Percentiles rank a stretch among this genome's conserved stretches.
Conservation (phyloP, 2,888 invertebrate genomes). For the Meteorus colon region DNA sequence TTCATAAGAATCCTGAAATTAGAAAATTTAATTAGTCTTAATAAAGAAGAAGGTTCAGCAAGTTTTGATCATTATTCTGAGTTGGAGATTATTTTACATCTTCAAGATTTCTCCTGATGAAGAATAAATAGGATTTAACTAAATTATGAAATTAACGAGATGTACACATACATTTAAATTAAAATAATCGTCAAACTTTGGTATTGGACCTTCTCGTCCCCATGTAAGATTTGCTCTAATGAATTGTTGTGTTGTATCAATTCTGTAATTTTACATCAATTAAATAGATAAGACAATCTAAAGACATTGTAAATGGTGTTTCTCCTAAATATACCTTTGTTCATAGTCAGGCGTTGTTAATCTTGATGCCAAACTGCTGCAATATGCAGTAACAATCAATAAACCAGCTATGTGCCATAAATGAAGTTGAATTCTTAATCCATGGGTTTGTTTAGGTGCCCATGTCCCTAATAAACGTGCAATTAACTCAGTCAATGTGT, state of each 20-base stretch:
- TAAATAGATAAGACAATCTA: slow-evolving; percentile 11
- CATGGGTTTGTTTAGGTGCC: slow-evolving; percentile 52
- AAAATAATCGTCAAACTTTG: slow-evolving; percentile 60
- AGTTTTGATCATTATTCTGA: too few species aligned
- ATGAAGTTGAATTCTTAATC: slow-evolving; percentile 58
- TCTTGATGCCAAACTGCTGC: slow-evolving; percentile 65
- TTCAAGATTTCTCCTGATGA: too few species aligned
- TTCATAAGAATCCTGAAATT: slow-evolving; percentile 57
- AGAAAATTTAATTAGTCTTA: slow-evolving; percentile 20
- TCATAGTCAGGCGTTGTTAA: slow-evolving; percentile 64
- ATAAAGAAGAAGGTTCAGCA: not conserved
- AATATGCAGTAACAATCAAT: slow-evolving; percentile 64
- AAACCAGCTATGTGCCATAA: slow-evolving; percentile 66
- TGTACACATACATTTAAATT: slow-evolving; percentile 55
- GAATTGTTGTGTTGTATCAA: slow-evolving; percentile 63
- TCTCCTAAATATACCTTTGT: slow-evolving; percentile 54
- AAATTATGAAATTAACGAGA: too few species aligned
- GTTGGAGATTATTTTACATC: too few species aligned
- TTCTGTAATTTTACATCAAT: slow-evolving; percentile 51
- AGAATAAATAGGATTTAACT: too few species aligned
- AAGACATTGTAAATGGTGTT: not conserved
- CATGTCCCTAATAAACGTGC: slow-evolving; percentile 61
- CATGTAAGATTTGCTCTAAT: slow-evolving; percentile 64
- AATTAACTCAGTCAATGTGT: slow-evolving; percentile 60
- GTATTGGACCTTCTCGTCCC: slow-evolving; percentile 58